phyloP scores from a whole-genome alignment of 2,888 invertebrate species.

The Phortica okadai region DNA sequence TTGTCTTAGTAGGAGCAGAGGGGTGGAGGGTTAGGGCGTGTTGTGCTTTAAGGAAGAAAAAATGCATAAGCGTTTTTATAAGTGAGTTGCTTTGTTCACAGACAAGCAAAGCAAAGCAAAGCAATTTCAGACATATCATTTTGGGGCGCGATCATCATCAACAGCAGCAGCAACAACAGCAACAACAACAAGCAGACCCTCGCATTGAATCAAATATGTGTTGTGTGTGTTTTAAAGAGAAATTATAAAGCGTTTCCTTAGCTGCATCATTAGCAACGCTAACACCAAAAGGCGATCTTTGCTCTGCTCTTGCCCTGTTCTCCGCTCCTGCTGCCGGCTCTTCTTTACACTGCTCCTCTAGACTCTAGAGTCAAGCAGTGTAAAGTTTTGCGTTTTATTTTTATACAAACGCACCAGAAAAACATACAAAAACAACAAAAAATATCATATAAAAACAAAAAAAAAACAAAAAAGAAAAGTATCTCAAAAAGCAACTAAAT shows the following conservation, averaged over 20 bases:
- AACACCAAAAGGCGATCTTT: slow-evolving; percentile 69
- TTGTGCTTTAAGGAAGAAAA: background rate
- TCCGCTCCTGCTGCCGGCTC: too few relatives aligned
- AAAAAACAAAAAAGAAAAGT: background rate
- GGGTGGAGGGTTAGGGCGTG: background rate
- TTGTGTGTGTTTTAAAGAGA: slow-evolving; percentile 57
- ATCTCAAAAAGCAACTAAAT: slow-evolving; percentile 37
- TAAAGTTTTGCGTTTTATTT: too few relatives aligned
- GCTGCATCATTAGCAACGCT: slow-evolving; percentile 75
- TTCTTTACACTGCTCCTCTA: too few relatives aligned
- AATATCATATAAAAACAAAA: slow-evolving; percentile 46
- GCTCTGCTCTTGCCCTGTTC: background rate
- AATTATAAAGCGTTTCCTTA: slow-evolving; percentile 76
- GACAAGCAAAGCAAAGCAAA: slow-evolving; percentile 49
- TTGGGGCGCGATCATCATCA: slow-evolving; percentile 45
- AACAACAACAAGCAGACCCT: background rate
- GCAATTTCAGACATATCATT: slow-evolving; percentile 59
- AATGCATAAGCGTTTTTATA: slow-evolving; percentile 2
- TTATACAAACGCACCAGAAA: background rate
- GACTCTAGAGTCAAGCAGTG: too few relatives aligned
- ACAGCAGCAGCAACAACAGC: slow-evolving; percentile 21
- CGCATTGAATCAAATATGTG: slow-evolving; percentile 59
- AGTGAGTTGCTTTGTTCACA: slow-evolving; percentile 33
- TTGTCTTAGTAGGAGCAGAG: background rate
- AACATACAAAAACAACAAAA: slow-evolving; percentile 48